These are phyloP conservation scores for Drepana falcataria DNA, from an alignment of 2,888 invertebrate genomes.

Conservation along the genomic window DNA sequence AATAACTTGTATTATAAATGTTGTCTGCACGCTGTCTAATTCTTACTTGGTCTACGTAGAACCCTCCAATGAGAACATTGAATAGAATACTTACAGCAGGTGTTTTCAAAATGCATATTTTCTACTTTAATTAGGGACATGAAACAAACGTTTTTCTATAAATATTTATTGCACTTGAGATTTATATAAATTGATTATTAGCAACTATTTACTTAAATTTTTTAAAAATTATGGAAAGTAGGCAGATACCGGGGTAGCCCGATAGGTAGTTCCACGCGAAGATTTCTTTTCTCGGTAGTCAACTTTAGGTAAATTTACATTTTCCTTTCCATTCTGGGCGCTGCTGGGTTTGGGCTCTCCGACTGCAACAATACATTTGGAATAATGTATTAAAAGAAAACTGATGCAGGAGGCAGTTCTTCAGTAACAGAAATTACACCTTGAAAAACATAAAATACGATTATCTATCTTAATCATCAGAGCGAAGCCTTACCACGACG, in stretches of 20 bases:
- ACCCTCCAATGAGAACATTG: no score
- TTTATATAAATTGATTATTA: neutral
- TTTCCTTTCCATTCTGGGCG: conserved; percentile 34
- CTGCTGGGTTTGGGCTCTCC: conserved; percentile 24
- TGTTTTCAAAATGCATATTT: no score
- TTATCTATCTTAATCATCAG: no score
- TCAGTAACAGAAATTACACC: no score
- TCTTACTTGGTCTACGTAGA: no score
- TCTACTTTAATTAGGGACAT: no score
- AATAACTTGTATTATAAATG: no score
- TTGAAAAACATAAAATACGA: no score
- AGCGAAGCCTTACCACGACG: no score
- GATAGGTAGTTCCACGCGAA: conserved; percentile 47
- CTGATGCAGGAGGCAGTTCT: no score
- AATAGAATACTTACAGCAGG: no score
- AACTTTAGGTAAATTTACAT: conserved; percentile 57
- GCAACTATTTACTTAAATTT: conserved; percentile 1
- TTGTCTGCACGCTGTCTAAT: no score
- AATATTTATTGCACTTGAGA: conserved; percentile 5
- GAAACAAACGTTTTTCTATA: neutral
- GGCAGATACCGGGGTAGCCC: conserved; percentile 67
- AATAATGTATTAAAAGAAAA: neutral
- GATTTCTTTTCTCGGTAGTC: conserved; percentile 68
- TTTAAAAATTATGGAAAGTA: conserved; percentile 50
- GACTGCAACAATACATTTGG: conserved; percentile 25